Base-by-base conservation (phyloP, 2,888 invertebrate species). In the Apotomis capreana region DNA sequence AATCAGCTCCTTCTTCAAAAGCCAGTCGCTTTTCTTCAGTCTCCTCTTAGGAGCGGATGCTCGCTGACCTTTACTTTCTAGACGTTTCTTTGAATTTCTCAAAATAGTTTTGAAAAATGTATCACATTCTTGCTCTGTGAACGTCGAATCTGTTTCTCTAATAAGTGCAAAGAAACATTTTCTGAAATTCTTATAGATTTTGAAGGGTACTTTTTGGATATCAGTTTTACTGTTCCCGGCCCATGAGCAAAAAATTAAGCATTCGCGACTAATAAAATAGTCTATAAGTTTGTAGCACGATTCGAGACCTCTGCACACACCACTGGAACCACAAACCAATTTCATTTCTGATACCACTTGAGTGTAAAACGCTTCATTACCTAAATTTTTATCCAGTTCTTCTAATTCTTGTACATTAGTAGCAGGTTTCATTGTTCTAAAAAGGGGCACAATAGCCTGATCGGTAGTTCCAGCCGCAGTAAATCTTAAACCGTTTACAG, bases 341-440 rank as follows among this genome's bases (percentile, higher is more conserved):
- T 15, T 44, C 73, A 73, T 65, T 55, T 65, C 73, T 26, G 60
- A 40, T 3, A 73, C 44, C 2, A 70, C 59, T 8, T 70, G 55
- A 3, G 40, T 12, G 49, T 70, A 70, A 51, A 57, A 73, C 13
- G 70, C 64, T 9, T 57, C 65, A 52, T 70, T 64, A 13, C 59
- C 65, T 44, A 73, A 62, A 44, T 57, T 67, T 57, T 37, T 52
- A 6, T 73, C 70, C 26, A 73, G 51, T 15, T 70, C 51, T 44
- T 65, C 70, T 36, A 73, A 57, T n/a, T 73, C 73, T 64, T 73
- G 4, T 8, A 70, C 57, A 57, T 61, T 70, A 65, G 60, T 73
- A 15, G 63, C 51, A 3, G 73, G 73, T 12, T 65, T 13, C 10
- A 70, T 13, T 36, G n/a, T 67, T 54, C 51, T 36, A 44, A 36